A percentile compares a stretch with the other conserved stretches of the same genome.
phyloP scores from a whole-genome alignment of 2,888 invertebrate genomes.

The Caenorhabditis sp. region DNA sequence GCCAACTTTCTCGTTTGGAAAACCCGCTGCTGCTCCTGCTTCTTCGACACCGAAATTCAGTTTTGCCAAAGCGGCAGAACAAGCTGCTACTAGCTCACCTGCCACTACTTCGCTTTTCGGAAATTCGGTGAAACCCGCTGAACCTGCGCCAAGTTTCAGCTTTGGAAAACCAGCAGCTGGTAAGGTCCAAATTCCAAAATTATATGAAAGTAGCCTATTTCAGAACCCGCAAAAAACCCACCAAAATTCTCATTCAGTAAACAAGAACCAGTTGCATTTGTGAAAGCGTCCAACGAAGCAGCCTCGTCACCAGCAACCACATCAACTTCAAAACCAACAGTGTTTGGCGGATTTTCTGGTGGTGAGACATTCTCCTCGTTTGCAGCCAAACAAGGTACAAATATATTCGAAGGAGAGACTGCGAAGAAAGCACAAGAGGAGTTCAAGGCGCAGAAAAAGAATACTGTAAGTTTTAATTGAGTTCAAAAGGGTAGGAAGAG shows the following conservation, averaged over 20 bases:
- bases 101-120: slow-evolving; percentile 17
- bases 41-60: slow-evolving; percentile 26
- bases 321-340: too few relatives aligned
- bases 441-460: slow-evolving; percentile 43
- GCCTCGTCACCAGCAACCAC: background rate
- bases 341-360: slow-evolving; percentile 28
- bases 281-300: background rate
- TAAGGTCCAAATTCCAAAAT: too few relatives aligned
- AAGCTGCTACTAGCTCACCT: slow-evolving; percentile 6
- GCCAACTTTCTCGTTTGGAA: slow-evolving; percentile 15
- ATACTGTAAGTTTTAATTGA: slow-evolving; percentile 11
- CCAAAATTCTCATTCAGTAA: background rate
- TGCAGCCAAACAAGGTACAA: slow-evolving; percentile 6
- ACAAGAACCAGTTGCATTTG: background rate
- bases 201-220: too few relatives aligned
- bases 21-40: background rate
- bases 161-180: background rate
- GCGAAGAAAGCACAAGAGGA: slow-evolving; percentile 45
- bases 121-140: slow-evolving; percentile 9
- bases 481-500: too few relatives aligned
- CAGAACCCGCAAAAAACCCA: background rate
- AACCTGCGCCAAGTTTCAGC: background rate
- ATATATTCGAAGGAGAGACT: slow-evolving; percentile 35
- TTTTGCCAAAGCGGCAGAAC: slow-evolving; percentile 12
- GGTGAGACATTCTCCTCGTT: slow-evolving; percentile 25